phyloP scores from a whole-genome alignment of 2,113 vertebrate species.

The Cyphomyrus discorhynchus region DNA sequence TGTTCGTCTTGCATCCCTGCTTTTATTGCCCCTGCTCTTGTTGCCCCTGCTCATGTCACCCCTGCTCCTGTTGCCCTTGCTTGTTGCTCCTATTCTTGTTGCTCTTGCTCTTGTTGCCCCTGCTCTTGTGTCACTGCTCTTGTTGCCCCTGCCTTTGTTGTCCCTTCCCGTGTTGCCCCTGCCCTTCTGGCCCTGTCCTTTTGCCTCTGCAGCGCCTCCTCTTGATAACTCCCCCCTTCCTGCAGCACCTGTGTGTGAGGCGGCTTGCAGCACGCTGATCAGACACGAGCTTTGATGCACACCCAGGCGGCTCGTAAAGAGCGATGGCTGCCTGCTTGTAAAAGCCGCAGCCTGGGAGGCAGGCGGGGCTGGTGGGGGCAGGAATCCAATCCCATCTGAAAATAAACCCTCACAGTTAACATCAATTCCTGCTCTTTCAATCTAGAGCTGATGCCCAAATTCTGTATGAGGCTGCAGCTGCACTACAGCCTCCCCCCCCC shows the following conservation, averaged over 20 bases:
- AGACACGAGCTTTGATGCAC: slow-evolving; percentile 18
- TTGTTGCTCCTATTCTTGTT: neutral
- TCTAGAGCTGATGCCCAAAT: neutral
- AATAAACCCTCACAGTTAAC: slow-evolving; percentile 6
- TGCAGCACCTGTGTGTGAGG: neutral
- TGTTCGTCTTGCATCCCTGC: neutral
- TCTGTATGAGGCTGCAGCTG: neutral
- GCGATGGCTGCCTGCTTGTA: slow-evolving; percentile 18
- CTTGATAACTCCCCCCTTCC: neutral
- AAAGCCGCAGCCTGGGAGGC: neutral
- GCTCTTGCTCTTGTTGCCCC: neutral
- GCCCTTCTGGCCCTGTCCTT: neutral
- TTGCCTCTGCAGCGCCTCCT: neutral
- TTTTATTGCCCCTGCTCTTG: neutral
- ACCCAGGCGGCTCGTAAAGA: slow-evolving; percentile 13
- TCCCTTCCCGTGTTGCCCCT: neutral
- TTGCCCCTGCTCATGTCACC: neutral
- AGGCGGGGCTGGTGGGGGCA: neutral
- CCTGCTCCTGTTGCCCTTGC: neutral
- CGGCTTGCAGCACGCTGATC: neutral
- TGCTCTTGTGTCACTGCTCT: neutral
- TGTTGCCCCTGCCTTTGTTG: neutral
- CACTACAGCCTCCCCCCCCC: neutral
- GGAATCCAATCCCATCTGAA: slow-evolving; percentile 8
- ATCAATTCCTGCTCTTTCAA: slow-evolving; percentile 19